Conservation (phyloP, 2,888 invertebrate species). For the Morpho achilles region DNA sequence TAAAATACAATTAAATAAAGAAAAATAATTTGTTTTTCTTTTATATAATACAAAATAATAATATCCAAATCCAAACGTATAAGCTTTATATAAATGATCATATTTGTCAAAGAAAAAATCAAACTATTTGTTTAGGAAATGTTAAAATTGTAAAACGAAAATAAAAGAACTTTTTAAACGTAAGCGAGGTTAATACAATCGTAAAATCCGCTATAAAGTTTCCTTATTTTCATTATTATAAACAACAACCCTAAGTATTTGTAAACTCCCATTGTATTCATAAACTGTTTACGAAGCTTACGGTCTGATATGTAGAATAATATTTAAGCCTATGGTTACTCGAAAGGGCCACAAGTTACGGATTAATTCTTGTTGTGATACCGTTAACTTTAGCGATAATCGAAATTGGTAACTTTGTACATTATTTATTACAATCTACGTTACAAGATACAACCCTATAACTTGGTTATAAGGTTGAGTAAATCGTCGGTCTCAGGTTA, state of each 20-base stretch:
- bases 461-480: conserved; percentile 5
- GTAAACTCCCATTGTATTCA: conserved; percentile 17
- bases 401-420: conserved; percentile 10
- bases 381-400: conserved; percentile 20
- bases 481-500: too few relatives aligned
- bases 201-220: conserved; percentile 6
- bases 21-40: too few relatives aligned
- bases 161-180: neutral
- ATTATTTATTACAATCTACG: conserved; percentile 11
- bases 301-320: conserved; percentile 21
- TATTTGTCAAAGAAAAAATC: too few relatives aligned
- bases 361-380: conserved; percentile 22
- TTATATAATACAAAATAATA: too few relatives aligned
- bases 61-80: too few relatives aligned
- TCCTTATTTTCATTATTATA: conserved; percentile 9
- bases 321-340: conserved; percentile 21
- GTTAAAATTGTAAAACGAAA: too few relatives aligned
- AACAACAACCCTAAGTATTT: conserved; percentile 11
- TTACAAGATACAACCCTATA: too few relatives aligned
- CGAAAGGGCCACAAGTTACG: conserved; percentile 16
- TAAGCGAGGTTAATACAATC: neutral
- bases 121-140: too few relatives aligned
- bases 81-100: too few relatives aligned
- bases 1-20: too few relatives aligned
- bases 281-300: conserved; percentile 21